Conservation (phyloP, 2,797 vertebrate genomes). For the Neosalanx taihuensis region DNA sequence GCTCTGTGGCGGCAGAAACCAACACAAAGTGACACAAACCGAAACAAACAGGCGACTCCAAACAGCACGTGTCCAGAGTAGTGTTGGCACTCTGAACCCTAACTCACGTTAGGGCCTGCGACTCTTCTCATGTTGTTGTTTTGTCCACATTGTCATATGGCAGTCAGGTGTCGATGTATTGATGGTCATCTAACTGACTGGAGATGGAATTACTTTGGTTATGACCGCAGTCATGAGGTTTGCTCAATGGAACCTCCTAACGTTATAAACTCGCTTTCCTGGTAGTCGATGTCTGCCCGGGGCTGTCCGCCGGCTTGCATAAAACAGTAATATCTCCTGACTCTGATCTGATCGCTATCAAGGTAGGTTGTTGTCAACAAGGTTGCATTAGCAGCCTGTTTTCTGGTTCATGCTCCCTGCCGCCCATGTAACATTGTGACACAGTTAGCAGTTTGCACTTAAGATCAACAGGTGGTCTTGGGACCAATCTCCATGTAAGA, state of each 20-base stretch:
- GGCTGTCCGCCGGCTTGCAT: constrained; percentile 46
- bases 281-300: constrained; percentile 30
- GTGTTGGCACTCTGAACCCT: not conserved
- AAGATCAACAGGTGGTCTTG: not conserved
- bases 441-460: constrained; percentile 9
- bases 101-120: not conserved
- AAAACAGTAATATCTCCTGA: constrained; percentile 49
- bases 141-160: constrained; percentile 31
- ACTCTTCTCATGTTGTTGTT: constrained; percentile 6
- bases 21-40: not conserved
- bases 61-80: not conserved
- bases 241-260: constrained; percentile 43
- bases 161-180: constrained; percentile 38
- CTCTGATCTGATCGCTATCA: constrained; percentile 57
- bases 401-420: not conserved
- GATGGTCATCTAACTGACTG: constrained; percentile 23
- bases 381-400: constrained; percentile 27
- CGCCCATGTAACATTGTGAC: constrained; percentile 40
- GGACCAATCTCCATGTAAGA: not conserved
- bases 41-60: not conserved
- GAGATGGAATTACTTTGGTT: constrained; percentile 42
- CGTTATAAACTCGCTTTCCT: constrained; percentile 47
- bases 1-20: not conserved
- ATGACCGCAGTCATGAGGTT: constrained; percentile 55
- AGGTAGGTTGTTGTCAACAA: constrained; percentile 45